Evolutionary conservation across 2,797 vertebrate genomes (phyloP).

Genomic region (Macropus fuliginosus): DNA sequence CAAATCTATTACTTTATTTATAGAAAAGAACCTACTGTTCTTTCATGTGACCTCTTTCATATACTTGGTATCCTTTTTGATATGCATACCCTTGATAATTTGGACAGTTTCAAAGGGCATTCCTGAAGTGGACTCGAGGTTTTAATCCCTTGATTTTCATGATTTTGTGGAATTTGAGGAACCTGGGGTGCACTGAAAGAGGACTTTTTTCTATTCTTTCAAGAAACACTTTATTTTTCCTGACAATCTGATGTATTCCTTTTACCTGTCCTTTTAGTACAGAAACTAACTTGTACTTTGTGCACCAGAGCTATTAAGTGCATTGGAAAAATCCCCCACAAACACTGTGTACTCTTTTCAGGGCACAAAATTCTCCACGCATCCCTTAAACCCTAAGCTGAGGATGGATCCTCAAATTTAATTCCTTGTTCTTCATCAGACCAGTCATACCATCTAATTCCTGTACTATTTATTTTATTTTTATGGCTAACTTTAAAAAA

Average conservation of each 20-base stretch:
- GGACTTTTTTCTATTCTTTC: not conserved
- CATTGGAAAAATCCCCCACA: not conserved
- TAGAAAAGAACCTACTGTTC: not conserved
- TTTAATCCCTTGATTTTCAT: not conserved
- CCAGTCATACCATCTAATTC: not conserved
- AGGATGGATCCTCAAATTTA: not conserved
- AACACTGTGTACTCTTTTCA: not conserved
- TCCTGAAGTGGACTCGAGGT: not conserved
- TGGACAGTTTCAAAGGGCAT: not conserved
- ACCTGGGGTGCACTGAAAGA: not conserved
- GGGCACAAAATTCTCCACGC: not conserved
- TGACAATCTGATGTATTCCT: not conserved
- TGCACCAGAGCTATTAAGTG: not conserved
- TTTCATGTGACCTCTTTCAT: not conserved
- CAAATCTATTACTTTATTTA: not conserved
- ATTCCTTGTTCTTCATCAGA: not conserved
- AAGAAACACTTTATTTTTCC: not conserved
- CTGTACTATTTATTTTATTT: not conserved
- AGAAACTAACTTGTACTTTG: not conserved
- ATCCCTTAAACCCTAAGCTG: not conserved
- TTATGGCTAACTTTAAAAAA: not conserved
- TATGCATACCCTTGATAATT: not conserved
- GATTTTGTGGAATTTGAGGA: not conserved
- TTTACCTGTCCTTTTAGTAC: not conserved
- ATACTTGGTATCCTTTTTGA: not conserved